Conservation (phyloP, 2,797 vertebrate genomes). For the Oophaga sylvatica region DNA sequence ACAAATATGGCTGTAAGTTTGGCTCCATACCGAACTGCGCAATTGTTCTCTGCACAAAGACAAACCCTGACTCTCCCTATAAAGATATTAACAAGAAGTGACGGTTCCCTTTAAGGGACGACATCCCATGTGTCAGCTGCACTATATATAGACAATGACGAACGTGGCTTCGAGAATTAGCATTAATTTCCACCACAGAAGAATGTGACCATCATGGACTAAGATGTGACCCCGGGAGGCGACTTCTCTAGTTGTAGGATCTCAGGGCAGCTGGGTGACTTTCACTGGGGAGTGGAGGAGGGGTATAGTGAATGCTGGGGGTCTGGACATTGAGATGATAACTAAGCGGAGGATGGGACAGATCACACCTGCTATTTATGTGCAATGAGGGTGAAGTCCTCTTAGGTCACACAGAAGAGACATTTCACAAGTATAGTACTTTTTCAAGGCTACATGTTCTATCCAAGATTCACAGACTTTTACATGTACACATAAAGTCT, state of each 20-base stretch:
- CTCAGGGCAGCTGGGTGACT: neutral
- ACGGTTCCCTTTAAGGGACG: neutral
- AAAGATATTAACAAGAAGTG: neutral
- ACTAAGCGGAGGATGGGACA: neutral
- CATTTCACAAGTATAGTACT: too few relatives aligned
- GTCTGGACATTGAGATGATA: neutral
- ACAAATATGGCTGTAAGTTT: too few relatives aligned
- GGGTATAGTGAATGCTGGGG: neutral
- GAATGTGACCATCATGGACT: constrained; percentile 10
- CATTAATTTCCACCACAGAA: constrained; percentile 17
- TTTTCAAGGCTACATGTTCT: too few relatives aligned
- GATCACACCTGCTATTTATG: neutral
- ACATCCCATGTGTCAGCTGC: neutral
- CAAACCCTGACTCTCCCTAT: neutral
- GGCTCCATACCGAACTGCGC: too few relatives aligned
- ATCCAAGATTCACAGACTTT: too few relatives aligned
- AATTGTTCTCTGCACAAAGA: neutral
- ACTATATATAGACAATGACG: constrained; percentile 34
- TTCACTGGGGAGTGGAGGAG: neutral
- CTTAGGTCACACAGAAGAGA: too few relatives aligned
- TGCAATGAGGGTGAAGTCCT: neutral
- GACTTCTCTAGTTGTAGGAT: neutral
- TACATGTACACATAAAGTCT: too few relatives aligned
- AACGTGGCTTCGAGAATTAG: neutral
- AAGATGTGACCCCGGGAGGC: neutral